Base-by-base conservation (phyloP, 1,140 invertebrate genomes). In the Aculops lycopersici region DNA sequence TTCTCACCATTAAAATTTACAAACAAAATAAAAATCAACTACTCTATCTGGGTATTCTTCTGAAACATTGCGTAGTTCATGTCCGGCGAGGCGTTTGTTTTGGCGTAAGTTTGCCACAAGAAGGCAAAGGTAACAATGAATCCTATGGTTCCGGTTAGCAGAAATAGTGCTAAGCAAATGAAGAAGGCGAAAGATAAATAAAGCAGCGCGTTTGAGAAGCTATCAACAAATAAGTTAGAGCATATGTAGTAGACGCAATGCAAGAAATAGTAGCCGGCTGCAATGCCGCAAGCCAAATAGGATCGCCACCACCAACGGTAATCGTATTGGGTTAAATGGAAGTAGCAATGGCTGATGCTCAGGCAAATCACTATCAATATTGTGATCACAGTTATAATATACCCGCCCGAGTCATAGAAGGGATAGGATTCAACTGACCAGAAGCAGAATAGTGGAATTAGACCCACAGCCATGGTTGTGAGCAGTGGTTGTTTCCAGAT, bases 231-330 rank as follows among this genome's bases (percentile, higher is more conserved):
- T 35, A 65, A 46, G 43, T 63, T 65, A 19, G 58, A 52, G 17
- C 55, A 53, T 48, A 57, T 65, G 49, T 60, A 64, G 48, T 64
- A 58, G 36, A 64, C 54, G 45, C 60, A 63, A 51, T 66, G 64
- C 21, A 59, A 49, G 50, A 64, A 62, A 41, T 66, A 52, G 51
- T 65, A 65, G 19, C 64, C 51, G 8, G 63, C 60, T 18, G 64
- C 64, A 50, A 63, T 63, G 3, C 64, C 63, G 47, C 54, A 58
- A 2, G 62, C 64, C 41, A 65, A 50, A 49, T 63, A 66, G 1
- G 61, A 60, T 37, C 63, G 47, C 63, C 63, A 65, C 63, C 62
- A 64, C 63, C 63, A 65, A 41, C 58, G 57, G 46, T 64, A 64
- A 47, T 64, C 62, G 58, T 66, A 63, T 15, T 62, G 58, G 54